Conservation (phyloP, 2,113 vertebrate genomes). For the Cynoglossus semilaevis region DNA sequence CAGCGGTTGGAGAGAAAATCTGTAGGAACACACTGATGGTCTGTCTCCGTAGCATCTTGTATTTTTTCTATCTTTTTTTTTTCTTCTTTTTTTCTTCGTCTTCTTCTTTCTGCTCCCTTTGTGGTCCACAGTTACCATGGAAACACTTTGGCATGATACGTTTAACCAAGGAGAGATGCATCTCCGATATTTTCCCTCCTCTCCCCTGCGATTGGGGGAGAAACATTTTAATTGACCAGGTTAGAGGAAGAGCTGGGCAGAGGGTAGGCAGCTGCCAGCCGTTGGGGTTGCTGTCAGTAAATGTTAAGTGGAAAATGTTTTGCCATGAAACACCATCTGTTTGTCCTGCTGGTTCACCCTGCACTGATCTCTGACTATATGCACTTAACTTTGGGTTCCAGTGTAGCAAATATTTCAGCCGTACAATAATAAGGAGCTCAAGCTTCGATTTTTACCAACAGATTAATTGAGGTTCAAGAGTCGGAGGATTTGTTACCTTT, state of each 20-base stretch:
- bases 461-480: neutral
- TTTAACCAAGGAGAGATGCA: conserved; percentile 29
- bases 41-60: conserved; percentile 11
- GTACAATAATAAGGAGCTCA: neutral
- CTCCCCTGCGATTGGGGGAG: conserved; percentile 31
- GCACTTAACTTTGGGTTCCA: conserved; percentile 14
- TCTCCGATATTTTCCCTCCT: conserved; percentile 16
- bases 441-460: neutral
- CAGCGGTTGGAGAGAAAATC: conserved; percentile 15
- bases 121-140: conserved; percentile 39
- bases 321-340: conserved; percentile 47
- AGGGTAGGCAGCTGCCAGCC: conserved; percentile 18
- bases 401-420: conserved; percentile 2
- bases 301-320: conserved; percentile 39
- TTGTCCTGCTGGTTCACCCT: conserved; percentile 42
- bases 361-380: conserved; percentile 36
- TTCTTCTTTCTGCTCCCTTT: neutral
- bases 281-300: conserved; percentile 24
- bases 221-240: conserved; percentile 46
- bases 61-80: conserved; percentile 8
- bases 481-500: neutral
- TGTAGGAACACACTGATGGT: conserved; percentile 8
- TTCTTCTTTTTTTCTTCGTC: conserved; percentile 7
- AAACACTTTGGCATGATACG: conserved; percentile 33
- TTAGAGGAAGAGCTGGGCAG: conserved; percentile 25